Percentiles rank a stretch among this genome's conserved stretches.
Conservation (phyloP, 2,113 vertebrate species). For the Pachycephala philippinensis region DNA sequence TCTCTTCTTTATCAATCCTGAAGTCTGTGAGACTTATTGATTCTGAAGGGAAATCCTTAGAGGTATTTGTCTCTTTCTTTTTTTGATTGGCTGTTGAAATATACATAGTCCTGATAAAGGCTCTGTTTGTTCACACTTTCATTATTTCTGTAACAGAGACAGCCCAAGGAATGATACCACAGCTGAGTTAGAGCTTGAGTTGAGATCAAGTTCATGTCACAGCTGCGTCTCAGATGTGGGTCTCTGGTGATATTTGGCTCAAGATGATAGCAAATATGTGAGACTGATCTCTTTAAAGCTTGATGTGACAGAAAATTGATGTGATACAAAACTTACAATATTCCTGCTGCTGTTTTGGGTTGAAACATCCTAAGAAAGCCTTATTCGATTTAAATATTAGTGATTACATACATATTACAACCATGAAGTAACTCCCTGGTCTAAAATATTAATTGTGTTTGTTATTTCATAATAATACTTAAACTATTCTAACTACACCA, state of each 20-base stretch:
- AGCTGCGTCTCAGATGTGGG: background rate
- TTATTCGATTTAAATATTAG: background rate
- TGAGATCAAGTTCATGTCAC: background rate
- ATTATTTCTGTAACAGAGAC: background rate
- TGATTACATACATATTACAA: background rate
- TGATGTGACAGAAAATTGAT: background rate
- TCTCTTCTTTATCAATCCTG: background rate
- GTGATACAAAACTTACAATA: background rate
- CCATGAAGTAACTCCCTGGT: background rate
- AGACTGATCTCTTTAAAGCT: background rate
- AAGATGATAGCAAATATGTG: background rate
- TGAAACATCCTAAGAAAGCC: background rate
- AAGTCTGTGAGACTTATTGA: background rate
- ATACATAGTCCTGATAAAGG: background rate
- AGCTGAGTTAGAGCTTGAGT: background rate
- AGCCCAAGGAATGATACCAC: background rate
- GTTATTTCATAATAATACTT: background rate
- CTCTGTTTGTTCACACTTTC: background rate
- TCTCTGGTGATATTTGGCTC: background rate
- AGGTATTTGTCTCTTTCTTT: background rate
- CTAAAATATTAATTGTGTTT: background rate
- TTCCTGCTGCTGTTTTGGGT: background rate
- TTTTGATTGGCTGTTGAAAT: constrained; percentile 4
- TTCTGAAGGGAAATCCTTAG: background rate
- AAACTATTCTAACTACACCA: background rate